Evolutionary conservation across 2,888 invertebrate species (phyloP).

Genomic region (Diarsia brunnea): DNA sequence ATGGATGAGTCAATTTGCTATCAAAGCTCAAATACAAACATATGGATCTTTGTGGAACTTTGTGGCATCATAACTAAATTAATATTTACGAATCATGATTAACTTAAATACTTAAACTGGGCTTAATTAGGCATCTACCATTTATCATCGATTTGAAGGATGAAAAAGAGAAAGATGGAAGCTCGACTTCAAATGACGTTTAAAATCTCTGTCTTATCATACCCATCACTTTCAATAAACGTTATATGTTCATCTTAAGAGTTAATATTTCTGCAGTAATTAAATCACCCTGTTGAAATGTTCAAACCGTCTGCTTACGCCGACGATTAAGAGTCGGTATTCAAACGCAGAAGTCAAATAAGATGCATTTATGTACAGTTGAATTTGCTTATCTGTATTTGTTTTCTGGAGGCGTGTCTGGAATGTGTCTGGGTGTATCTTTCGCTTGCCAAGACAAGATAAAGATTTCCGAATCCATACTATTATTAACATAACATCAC

Average conservation of each 20-base stretch:
- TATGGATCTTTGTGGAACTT: background rate
- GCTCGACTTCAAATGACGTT: background rate
- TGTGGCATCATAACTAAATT: background rate
- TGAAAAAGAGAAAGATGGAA: background rate
- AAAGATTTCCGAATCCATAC: background rate
- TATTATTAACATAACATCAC: background rate
- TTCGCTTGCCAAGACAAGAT: background rate
- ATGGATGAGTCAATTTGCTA: background rate
- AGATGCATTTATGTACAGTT: slow-evolving; percentile 1
- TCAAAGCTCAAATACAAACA: background rate
- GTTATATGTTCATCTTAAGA: slow-evolving; percentile 15
- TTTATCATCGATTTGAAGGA: background rate
- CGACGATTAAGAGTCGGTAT: slow-evolving; percentile 20
- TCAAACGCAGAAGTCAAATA: slow-evolving; percentile 2
- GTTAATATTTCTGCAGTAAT: slow-evolving; percentile 33
- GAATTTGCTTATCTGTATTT: slow-evolving; percentile 19
- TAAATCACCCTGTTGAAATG: slow-evolving; percentile 30
- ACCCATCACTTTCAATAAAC: background rate
- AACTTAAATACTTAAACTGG: background rate
- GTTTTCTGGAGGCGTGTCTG: slow-evolving; percentile 15
- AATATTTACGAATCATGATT: background rate
- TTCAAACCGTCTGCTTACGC: slow-evolving; percentile 8
- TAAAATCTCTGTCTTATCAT: background rate
- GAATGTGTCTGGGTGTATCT: background rate
- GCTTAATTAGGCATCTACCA: background rate